phyloP scores from a whole-genome alignment of 2,113 vertebrate species.

The Jacana jacana region DNA sequence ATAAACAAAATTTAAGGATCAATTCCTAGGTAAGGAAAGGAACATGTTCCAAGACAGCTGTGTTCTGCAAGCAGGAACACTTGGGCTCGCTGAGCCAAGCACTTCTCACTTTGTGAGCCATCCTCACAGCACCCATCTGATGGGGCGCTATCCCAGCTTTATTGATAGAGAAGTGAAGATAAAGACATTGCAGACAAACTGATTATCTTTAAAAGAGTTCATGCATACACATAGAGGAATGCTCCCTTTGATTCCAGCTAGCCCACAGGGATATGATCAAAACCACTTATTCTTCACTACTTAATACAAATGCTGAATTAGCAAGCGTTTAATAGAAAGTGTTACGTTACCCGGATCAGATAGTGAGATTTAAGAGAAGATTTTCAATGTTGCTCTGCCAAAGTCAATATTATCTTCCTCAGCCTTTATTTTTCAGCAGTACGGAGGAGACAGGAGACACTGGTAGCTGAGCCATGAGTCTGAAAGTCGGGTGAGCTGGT shows the following conservation, averaged over 20 bases:
- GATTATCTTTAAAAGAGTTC: not conserved
- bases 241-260: not conserved
- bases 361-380: not conserved
- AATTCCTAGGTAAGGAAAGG: not conserved
- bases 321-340: not conserved
- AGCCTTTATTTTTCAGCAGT: not conserved
- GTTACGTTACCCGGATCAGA: not conserved
- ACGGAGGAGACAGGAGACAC: not conserved
- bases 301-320: constrained; percentile 12
- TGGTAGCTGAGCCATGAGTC: not conserved
- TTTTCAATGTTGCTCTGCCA: not conserved
- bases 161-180: not conserved
- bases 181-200: not conserved
- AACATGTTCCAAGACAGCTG: not conserved
- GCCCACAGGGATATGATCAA: constrained; percentile 3
- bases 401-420: not conserved
- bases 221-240: not conserved
- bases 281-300: not conserved
- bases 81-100: not conserved
- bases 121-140: not conserved
- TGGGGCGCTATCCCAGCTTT: not conserved
- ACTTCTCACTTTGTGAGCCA: not conserved
- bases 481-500: not conserved
- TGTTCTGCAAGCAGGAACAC: not conserved
- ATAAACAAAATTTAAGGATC: not conserved